Percentiles rank a stretch among this genome's conserved stretches.
Conservation (phyloP, 1,140 invertebrate genomes). For the Cotesia glomerata region DNA sequence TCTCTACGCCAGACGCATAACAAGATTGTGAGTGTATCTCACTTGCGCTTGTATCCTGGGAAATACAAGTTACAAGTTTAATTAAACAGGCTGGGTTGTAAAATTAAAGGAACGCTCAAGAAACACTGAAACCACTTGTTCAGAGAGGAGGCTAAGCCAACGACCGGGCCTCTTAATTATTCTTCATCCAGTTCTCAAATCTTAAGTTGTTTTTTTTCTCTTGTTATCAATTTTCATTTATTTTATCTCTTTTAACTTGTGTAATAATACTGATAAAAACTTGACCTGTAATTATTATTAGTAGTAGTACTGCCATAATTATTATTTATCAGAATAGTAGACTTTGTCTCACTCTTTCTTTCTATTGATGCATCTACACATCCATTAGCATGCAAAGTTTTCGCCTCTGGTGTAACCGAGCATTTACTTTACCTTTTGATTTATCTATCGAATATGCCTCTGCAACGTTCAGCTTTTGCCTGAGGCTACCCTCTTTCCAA, state of each 20-base stretch:
- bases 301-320: background rate
- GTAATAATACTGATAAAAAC: background rate
- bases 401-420: constrained; percentile 48
- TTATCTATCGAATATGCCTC: constrained; percentile 63
- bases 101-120: constrained; percentile 6
- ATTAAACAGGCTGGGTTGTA: constrained; percentile 26
- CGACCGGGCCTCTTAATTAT: background rate
- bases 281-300: background rate
- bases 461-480: constrained; percentile 34
- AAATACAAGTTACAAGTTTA: constrained; percentile 54
- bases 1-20: constrained; percentile 54
- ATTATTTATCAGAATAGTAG: background rate
- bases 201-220: background rate
- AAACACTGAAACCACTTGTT: background rate
- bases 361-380: constrained; percentile 59
- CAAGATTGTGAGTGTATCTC: constrained; percentile 45
- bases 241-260: background rate
- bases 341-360: constrained; percentile 39
- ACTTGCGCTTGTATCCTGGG: constrained; percentile 44
- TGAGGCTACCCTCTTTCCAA: constrained; percentile 1
- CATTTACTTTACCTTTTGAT: constrained; percentile 56
- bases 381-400: constrained; percentile 63
- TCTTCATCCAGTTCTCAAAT: background rate
- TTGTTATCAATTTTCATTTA: background rate
- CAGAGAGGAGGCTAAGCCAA: background rate